Base-by-base conservation (phyloP, 53 echinoderm and acorn worm genomes). In the Holothuria scabra region DNA sequence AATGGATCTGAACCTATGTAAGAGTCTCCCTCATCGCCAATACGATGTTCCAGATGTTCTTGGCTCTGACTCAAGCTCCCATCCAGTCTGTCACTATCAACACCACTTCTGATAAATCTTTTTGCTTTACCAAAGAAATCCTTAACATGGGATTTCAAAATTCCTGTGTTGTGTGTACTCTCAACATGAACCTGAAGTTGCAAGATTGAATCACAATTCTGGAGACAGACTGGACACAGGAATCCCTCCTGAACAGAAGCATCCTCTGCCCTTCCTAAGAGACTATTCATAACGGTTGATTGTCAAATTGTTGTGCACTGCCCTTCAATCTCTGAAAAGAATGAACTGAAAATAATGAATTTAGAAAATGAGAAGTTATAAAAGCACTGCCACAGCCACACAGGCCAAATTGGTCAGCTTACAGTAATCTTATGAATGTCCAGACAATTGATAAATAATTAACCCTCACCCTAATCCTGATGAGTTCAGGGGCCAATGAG, bases 141-240 rank as follows among this genome's bases (percentile, higher is more conserved):
- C 72, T 91, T 96, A 24, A 96, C 83, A 56, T 91, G 91, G 20
- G 74, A 83, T 8, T 88, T 67, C 30, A 91, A 80, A 44, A 85
- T 88, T n/a, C 91, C 89, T 25, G 89, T 91, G 31, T 96, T 93
- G 80, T 96, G 96, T n/a, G 86, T 90, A 31, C 76, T 89, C 44
- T 96, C 96, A 72, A 96, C 91, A 81, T 96, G 96, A 1, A 71
- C 65, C 67, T 96, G 96, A 12, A 93, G 90, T 59, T 96, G 91
- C 52, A 87, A 91, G 9, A 96, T 90, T 3, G 96, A 90, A 56
- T 88, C 84, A 29, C 93, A 88, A 74, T 93, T 89, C 71, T 93
- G 91, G 38, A 90, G 79, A 79, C 96, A 96, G 56, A 96, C 91
- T 26, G 96, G 96, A 66, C 96, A 96, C 10, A 96, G 89, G 57